phyloP scores from a whole-genome alignment of 1,140 invertebrate species.

The Bombus huntii region DNA sequence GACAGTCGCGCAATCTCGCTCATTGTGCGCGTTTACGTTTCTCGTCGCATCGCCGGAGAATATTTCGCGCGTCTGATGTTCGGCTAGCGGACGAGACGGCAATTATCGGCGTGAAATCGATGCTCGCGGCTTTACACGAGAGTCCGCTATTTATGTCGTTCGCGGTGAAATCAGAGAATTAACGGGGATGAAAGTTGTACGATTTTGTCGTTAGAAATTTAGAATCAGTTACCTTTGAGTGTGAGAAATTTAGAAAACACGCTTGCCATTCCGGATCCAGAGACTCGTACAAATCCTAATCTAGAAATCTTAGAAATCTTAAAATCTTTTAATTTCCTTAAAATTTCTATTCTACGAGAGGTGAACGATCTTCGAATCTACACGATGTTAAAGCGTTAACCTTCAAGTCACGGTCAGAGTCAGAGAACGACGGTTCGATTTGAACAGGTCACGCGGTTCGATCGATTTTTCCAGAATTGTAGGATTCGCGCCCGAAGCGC shows the following conservation, averaged over 20 bases:
- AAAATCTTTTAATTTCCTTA: too few relatives aligned
- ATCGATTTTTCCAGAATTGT: slow-evolving; percentile 2
- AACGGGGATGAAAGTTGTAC: neutral
- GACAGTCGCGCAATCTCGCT: slow-evolving; percentile 40
- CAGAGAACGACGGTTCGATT: neutral
- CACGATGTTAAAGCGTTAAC: neutral
- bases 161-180: neutral
- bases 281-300: too few relatives aligned
- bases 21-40: neutral
- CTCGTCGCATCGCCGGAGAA: neutral
- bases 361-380: too few relatives aligned
- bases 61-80: neutral
- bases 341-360: too few relatives aligned
- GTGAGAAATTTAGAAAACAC: too few relatives aligned
- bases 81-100: neutral
- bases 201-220: too few relatives aligned
- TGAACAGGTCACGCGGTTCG: neutral
- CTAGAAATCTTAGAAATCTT: too few relatives aligned
- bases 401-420: neutral
- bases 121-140: neutral
- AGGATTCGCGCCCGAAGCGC: neutral
- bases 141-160: neutral
- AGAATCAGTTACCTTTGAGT: too few relatives aligned
- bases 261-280: too few relatives aligned
- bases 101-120: slow-evolving; percentile 42